Evolutionary conservation across 2,113 vertebrate species (phyloP).

Genomic region (Trogon surrucura): DNA sequence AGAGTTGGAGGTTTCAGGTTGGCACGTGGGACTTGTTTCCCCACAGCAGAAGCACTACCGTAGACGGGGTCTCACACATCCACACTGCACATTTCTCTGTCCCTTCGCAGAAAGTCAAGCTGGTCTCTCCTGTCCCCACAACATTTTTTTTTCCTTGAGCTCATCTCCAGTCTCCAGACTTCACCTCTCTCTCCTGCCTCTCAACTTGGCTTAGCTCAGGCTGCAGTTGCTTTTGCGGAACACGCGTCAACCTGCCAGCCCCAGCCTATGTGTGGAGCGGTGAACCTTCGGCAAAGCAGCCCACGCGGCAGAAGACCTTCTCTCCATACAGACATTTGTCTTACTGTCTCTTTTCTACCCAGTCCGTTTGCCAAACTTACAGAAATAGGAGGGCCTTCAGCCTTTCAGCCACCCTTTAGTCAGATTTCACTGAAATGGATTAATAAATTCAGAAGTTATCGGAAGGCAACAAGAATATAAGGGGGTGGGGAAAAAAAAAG

Average conservation of each 20-base stretch:
- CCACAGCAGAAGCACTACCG: not conserved
- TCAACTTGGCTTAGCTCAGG: not conserved
- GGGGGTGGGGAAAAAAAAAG: rapidly evolving
- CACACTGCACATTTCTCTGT: not conserved
- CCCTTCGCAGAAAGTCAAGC: too few relatives aligned
- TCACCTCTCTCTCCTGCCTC: not conserved
- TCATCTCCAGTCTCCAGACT: not conserved
- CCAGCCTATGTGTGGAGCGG: rapidly evolving
- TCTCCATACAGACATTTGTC: too few relatives aligned
- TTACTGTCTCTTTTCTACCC: not conserved
- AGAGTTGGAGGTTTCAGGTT: not conserved
- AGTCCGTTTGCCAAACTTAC: not conserved
- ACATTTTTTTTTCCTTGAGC: not conserved
- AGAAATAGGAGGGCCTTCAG: not conserved
- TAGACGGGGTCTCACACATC: too few relatives aligned
- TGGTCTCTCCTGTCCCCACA: not conserved
- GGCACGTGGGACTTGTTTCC: not conserved
- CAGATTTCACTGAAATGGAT: not conserved
- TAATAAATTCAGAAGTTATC: not conserved
- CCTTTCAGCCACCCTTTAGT: not conserved
- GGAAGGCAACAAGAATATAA: not conserved
- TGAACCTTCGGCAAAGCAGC: not conserved
- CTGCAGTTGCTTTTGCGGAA: not conserved
- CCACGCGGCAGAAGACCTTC: not conserved
- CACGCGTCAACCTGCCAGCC: not conserved